Percentiles rank a stretch among this genome's conserved stretches.
Conservation (phyloP, 2,888 invertebrate species). For the Dynastes maya region DNA sequence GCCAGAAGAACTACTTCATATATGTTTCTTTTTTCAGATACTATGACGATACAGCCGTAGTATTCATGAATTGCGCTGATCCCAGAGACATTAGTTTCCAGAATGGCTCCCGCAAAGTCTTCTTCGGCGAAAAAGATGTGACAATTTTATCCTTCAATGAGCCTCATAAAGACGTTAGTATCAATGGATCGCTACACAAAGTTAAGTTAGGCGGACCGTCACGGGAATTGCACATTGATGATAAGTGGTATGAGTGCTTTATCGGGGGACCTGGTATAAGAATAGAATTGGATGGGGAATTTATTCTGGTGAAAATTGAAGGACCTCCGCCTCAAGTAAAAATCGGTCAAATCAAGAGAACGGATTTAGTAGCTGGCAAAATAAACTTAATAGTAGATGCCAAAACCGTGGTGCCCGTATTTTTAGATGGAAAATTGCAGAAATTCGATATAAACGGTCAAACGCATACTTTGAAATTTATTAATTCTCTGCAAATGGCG, state of each 20-base stretch:
- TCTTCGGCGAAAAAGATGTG: slow-evolving; percentile 84
- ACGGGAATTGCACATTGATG: slow-evolving; percentile 91
- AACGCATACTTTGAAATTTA: slow-evolving; percentile 84
- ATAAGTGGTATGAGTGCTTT: slow-evolving; percentile 91
- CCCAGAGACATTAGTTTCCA: slow-evolving; percentile 90
- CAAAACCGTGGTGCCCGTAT: slow-evolving; percentile 84
- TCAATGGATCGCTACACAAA: slow-evolving; percentile 82
- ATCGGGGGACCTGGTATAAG: slow-evolving; percentile 91
- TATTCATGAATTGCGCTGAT: slow-evolving; percentile 89
- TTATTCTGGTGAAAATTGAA: slow-evolving; percentile 86
- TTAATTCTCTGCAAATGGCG: slow-evolving; percentile 83
- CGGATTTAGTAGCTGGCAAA: slow-evolving; percentile 88
- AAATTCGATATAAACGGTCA: slow-evolving; percentile 83
- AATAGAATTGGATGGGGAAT: slow-evolving; percentile 84
- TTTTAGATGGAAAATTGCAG: slow-evolving; percentile 88
- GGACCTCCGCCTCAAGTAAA: slow-evolving; percentile 96
- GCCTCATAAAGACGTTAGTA: slow-evolving; percentile 80
- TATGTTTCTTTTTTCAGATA: slow-evolving; percentile 72
- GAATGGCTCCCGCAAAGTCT: slow-evolving; percentile 82
- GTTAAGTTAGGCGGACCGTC: slow-evolving; percentile 94
- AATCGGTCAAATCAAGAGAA: slow-evolving; percentile 84
- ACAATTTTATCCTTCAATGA: slow-evolving; percentile 78
- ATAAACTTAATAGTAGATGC: slow-evolving; percentile 90
- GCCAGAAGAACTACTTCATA: background rate
- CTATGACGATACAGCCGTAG: slow-evolving; percentile 88